phyloP scores from a whole-genome alignment of 2,888 invertebrate genomes.

The Microctonus aethiopoides region DNA sequence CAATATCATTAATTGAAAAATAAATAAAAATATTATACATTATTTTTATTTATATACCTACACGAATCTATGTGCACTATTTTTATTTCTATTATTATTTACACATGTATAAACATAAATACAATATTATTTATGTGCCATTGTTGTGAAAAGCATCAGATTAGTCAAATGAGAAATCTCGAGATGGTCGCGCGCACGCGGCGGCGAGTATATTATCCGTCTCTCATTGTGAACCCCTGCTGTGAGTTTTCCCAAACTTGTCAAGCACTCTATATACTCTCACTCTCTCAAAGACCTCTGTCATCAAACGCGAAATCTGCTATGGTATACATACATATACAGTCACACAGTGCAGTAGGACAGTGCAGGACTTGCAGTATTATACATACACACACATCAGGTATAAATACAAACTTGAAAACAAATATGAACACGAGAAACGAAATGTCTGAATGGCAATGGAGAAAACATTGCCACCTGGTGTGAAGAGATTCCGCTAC shows the following conservation, averaged over 20 bases:
- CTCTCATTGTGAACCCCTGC: conserved; percentile 48
- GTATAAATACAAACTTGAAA: too few species aligned
- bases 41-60: too few species aligned
- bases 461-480: conserved; percentile 24
- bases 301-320: too few species aligned
- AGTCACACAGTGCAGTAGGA: too few species aligned
- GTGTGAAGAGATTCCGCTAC: conserved; percentile 22
- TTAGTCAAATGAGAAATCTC: conserved; percentile 49
- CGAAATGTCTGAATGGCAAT: conserved; percentile 8
- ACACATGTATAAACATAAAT: neutral
- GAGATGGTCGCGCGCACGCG: conserved; percentile 42
- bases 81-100: too few species aligned
- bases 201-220: neutral
- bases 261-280: conserved; percentile 45
- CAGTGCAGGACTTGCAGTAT: too few species aligned
- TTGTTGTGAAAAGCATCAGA: conserved; percentile 50
- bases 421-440: too few species aligned
- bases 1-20: too few species aligned
- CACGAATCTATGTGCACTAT: too few species aligned
- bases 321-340: neutral
- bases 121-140: neutral
- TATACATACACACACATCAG: too few species aligned
- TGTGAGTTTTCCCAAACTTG: conserved; percentile 62
- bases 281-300: too few species aligned
- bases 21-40: too few species aligned